Evolutionary conservation across 2,113 vertebrate species (phyloP), one percentile per base, ranked within the genome.

Genomic region (Zapornia atra): DNA sequence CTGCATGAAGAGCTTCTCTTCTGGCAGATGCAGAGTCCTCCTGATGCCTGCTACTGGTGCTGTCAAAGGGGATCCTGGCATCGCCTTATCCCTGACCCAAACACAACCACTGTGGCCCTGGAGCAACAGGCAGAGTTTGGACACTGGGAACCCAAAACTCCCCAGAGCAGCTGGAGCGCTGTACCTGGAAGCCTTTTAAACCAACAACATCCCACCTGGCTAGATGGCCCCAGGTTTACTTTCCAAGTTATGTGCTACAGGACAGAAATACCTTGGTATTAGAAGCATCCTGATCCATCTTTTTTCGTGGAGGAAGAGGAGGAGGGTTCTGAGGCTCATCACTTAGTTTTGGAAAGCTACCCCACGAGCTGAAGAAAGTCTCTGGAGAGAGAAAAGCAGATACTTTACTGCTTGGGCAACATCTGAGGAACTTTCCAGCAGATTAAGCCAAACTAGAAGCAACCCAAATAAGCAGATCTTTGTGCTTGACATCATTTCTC

Each of bases 271-370:
- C 98, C 98, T 98, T 98, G 21, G 97, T 87, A 65, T 98, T 99
- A 60, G 97, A 97, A 92, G 98, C 97, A 90, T 99, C 98, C 82
- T 98, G 98, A 66, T 99, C 97, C 91, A 99, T 98, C 95, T 99
- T 99, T 97, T 99, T 98, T 21, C 99, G 98, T 18, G 99, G 99
- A 57, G 99, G 99, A 84, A 99, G 98, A 0, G 99, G 99, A 66
- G 99, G 99, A 59, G 99, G 99, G 96, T 98, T 98, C 70, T 98
- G 97, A 65, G 94, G 97, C 86, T 99, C 99, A 93, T 99, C 99
- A 44, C 97, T 98, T 68, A 98, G 97, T 93, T 98, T 99, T 96
- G 99, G 98, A 93, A 99, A 98, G 98, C 99, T 99, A 26, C 99
- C 98, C 94, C 99, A 99, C 0, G 99, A 99, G 91, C 98, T 98